Evolutionary conservation across 2,888 invertebrate genomes (phyloP).

Genomic region (Trimorus sp.): DNA sequence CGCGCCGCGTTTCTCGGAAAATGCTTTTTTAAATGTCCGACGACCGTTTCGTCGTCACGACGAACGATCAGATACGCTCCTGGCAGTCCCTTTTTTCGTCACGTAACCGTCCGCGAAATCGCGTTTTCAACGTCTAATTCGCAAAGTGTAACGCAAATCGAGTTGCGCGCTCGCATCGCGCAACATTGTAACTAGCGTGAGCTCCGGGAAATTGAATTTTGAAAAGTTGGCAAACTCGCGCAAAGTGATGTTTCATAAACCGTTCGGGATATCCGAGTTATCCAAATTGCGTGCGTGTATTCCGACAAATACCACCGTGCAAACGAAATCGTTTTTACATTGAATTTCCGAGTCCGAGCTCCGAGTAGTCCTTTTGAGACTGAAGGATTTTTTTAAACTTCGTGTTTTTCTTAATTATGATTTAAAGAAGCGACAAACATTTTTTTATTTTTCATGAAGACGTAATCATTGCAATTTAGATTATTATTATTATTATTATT

Average conservation of each 20-base stretch:
- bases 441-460: too few species aligned
- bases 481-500: too few species aligned
- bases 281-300: constrained; percentile 24
- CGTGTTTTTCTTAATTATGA: too few species aligned
- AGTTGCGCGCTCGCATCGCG: constrained; percentile 10
- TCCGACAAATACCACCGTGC: too few species aligned
- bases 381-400: too few species aligned
- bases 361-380: too few species aligned
- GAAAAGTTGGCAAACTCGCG: constrained; percentile 25
- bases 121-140: neutral
- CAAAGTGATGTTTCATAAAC: constrained; percentile 37
- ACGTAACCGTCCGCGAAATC: neutral
- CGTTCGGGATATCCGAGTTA: constrained; percentile 35
- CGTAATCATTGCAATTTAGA: too few species aligned
- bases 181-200: constrained; percentile 32
- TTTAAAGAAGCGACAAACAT: too few species aligned
- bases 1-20: constrained; percentile 7
- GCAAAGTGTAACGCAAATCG: constrained; percentile 29
- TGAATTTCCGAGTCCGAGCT: too few species aligned
- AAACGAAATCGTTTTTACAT: too few species aligned
- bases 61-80: neutral
- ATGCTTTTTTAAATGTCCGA: constrained; percentile 21
- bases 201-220: constrained; percentile 29
- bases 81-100: neutral
- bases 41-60: neutral